Evolutionary conservation across 2,888 invertebrate species (phyloP), one percentile per base, ranked within the genome.

Genomic region (Odontomyia ornata): DNA sequence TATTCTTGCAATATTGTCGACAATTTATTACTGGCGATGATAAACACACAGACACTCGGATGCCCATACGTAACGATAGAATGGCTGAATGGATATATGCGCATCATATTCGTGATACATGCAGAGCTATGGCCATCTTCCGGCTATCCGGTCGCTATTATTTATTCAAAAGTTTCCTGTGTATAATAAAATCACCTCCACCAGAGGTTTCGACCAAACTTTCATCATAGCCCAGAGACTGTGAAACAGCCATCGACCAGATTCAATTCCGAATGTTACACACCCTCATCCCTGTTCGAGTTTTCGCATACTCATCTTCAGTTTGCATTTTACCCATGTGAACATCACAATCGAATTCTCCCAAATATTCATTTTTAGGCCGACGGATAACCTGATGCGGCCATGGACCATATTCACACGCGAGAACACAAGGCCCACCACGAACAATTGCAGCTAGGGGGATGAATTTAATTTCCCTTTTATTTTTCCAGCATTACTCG

Each of bases 21-120:
- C 71, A 67, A 76, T 76, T 76, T 76, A 76, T 76, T 76, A 71
- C 76, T 57, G 76, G 71, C 76, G 71, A 76, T 76, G 76, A 76
- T 71, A 56, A 76, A 76, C 76, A 23, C 21, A 71, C 76, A 23
- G 69, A 69, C 36, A 36, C 36, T 5, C 36, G 36, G 36, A 36
- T 36, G 9, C 9, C 9, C 36, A 36, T 47, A 69, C 47, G 9
- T 23, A 15, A n/a, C 43, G 21, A 46, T 18, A 43, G 67, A 7
- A 30, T 28, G 25, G 1, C 47, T 13, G 60, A 47, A 72, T 1
- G 21, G 57, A 25, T 57, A 72, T 57, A 43, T 3, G 43, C 18
- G 46, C 18, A 23, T 23, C 46, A 69, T 25, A 23, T 69, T 64
- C 28, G 15, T 69, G 46, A 11, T 60, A 60, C 69, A 47, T 25